These are phyloP conservation scores for Adrianichthys oophorus DNA, from an alignment of 2,797 vertebrate species.

Conservation along the genomic window DNA sequence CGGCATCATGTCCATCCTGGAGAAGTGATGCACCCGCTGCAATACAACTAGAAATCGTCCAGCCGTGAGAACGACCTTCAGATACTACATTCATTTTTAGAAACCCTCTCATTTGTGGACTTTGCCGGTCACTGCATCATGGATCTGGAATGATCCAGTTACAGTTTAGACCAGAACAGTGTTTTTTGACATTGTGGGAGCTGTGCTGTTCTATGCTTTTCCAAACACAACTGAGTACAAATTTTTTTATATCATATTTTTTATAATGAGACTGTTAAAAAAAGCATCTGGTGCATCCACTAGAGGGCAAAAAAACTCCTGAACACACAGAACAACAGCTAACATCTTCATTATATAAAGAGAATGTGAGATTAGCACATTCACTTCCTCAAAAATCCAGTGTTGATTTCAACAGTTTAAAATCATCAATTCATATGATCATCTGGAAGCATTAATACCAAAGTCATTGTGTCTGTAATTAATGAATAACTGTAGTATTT, in stretches of 20 bases:
- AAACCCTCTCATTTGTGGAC: background rate
- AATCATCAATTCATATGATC: no score
- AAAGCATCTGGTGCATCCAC: background rate
- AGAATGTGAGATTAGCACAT: no score
- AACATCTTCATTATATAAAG: background rate
- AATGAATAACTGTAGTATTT: background rate
- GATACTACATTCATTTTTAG: background rate
- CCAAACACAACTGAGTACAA: no score
- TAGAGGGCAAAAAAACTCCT: slow-evolving; percentile 1
- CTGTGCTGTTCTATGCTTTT: no score
- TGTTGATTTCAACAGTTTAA: no score
- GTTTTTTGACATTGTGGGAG: background rate
- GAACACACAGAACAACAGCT: background rate
- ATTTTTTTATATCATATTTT: no score
- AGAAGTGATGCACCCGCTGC: slow-evolving; percentile 70
- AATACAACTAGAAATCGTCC: slow-evolving; percentile 15
- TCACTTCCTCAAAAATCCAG: no score
- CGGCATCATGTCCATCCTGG: slow-evolving; percentile 71
- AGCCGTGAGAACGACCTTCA: background rate
- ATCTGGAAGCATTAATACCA: slow-evolving; percentile 1
- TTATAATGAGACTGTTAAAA: background rate
- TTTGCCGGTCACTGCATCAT: slow-evolving; percentile 1
- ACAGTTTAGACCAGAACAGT: background rate
- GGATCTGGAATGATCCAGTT: slow-evolving; percentile 1
- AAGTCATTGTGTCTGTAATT: slow-evolving; percentile 2